These are phyloP conservation scores for Passer montanus DNA, from an alignment of 2,113 vertebrate species.

Conservation along the genomic window DNA sequence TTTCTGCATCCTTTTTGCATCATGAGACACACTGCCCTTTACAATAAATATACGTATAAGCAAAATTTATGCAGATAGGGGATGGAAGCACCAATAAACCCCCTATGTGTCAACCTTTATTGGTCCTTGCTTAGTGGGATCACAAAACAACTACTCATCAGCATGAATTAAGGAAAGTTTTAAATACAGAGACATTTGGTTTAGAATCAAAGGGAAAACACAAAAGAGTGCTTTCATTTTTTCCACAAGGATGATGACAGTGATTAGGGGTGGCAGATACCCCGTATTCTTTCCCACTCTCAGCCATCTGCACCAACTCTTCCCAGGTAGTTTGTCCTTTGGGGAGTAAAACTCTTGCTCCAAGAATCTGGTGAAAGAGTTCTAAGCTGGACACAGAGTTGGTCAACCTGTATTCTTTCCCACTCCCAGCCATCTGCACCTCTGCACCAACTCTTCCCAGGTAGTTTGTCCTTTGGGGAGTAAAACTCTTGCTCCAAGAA, in stretches of 20 bases:
- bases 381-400: background rate
- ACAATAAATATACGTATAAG: background rate
- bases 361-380: background rate
- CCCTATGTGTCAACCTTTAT: background rate
- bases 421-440: background rate
- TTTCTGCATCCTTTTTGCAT: background rate
- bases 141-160: background rate
- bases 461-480: rapidly evolving
- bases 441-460: no score
- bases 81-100: background rate
- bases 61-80: background rate
- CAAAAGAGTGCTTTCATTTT: background rate
- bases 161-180: background rate
- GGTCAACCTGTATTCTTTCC: background rate
- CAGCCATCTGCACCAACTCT: background rate
- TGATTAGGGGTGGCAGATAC: background rate
- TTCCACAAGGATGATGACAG: background rate
- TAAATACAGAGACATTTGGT: background rate
- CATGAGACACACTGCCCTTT: background rate
- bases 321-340: background rate
- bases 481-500: background rate
- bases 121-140: background rate
- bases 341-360: background rate
- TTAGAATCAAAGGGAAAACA: background rate
- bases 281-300: background rate